Percentiles rank a stretch among this genome's conserved stretches.
phyloP scores from a whole-genome alignment of 2,113 vertebrate species.

The Perccottus glenii region DNA sequence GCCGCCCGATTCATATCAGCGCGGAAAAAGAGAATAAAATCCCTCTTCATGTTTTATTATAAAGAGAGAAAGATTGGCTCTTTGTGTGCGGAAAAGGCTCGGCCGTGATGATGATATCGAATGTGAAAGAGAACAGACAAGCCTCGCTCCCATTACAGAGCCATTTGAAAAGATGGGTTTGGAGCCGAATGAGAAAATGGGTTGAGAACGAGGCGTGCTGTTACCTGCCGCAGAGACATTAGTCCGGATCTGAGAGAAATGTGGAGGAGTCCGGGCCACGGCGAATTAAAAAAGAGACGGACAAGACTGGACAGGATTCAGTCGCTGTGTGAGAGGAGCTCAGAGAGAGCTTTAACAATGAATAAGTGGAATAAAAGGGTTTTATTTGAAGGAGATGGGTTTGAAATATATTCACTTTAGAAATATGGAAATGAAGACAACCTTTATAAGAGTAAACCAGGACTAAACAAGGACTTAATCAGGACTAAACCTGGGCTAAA shows the following conservation, averaged over 20 bases:
- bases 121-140: conserved; percentile 37
- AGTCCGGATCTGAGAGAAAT: conserved; percentile 5
- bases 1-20: conserved; percentile 49
- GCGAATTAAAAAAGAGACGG: too few species aligned
- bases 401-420: too few species aligned
- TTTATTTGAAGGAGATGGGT: too few species aligned
- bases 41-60: conserved; percentile 52
- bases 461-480: too few species aligned
- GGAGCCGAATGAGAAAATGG: conserved; percentile 60
- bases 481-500: too few species aligned
- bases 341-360: too few species aligned
- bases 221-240: conserved; percentile 60
- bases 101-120: conserved; percentile 52
- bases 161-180: conserved; percentile 56
- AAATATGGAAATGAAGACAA: too few species aligned
- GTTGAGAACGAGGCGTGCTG: conserved; percentile 51
- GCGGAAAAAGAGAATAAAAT: conserved; percentile 14
- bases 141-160: conserved; percentile 51
- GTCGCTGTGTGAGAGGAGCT: too few species aligned
- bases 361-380: too few species aligned
- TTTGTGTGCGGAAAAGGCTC: conserved; percentile 31
- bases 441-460: too few species aligned
- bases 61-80: conserved; percentile 64
- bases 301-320: too few species aligned
- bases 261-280: too few species aligned